phyloP scores from a whole-genome alignment of 2,113 vertebrate genomes.

The Sander vitreus region DNA sequence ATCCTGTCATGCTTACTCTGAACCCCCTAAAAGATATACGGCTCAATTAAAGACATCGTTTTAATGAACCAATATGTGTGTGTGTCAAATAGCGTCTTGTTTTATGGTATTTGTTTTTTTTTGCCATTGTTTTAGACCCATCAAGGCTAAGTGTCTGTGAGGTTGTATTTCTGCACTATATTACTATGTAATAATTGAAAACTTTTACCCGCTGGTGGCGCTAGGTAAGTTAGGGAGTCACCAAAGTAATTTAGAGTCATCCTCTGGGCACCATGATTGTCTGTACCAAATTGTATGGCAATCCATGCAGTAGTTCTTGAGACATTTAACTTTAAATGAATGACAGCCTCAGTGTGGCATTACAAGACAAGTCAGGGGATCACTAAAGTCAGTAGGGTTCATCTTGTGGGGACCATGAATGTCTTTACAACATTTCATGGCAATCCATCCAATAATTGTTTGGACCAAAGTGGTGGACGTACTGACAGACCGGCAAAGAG shows the following conservation, averaged over 20 bases:
- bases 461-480: not conserved
- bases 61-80: not conserved
- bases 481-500: not conserved
- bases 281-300: not conserved
- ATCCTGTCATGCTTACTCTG: not conserved
- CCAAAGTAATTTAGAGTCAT: too few species aligned
- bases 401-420: too few species aligned
- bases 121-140: not conserved
- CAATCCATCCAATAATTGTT: not conserved
- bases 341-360: not conserved
- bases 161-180: not conserved
- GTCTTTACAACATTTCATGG: not conserved
- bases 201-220: too few species aligned
- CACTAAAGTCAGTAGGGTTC: too few species aligned
- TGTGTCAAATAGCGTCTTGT: not conserved
- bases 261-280: not conserved
- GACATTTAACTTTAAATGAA: not conserved
- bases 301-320: not conserved
- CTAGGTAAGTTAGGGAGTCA: too few species aligned
- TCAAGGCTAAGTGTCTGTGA: not conserved
- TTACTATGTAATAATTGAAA: too few species aligned
- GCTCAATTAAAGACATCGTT: not conserved
- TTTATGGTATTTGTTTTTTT: not conserved
- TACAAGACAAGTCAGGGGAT: too few species aligned
- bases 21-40: not conserved